Base-by-base conservation (phyloP, 2,797 vertebrate genomes). In the Craterocephalus amniculus region DNA sequence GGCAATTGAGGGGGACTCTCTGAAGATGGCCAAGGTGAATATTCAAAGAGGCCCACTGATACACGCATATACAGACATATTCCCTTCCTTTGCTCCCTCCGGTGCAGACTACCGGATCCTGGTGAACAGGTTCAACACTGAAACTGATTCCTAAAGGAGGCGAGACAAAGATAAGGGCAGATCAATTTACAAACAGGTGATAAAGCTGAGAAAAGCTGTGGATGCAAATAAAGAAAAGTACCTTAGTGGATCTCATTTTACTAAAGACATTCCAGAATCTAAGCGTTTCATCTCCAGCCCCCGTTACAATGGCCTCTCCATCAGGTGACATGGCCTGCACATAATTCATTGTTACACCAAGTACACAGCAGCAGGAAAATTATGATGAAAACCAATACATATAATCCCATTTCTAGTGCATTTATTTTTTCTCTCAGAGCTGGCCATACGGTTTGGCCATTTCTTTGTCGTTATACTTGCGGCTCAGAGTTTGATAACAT, bases 221-320 rank as follows among this genome's bases (percentile, higher is more conserved):
- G 7, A 27, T 20, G 35, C 2, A 52, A 5, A 4, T 57, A 55
- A 6, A 75, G 20, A 5, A 27, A 16, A 5, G 26, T 43, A 96
- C 98, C 97, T 99, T 99, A 0, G 98, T 99, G 0, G 97, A 99
- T 78, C 98, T 96, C 52, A 97, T 99, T 92, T 99, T 99, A 90
- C 98, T 99, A 80, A 99, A 99, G 87, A 99, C 97, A 0, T 99
- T 99, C 98, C 98, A 99, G 90, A 99, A 99, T 51, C 98, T 90
- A 67, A 99, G 90, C 0, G 98, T 99, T 83, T 99, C 98, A 0
- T 99, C 98, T 59, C 98, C 98, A 2, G 98, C 98, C 35, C 98
- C 98, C 0, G 98, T 99, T 51, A 99, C 98, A 0, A 99, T 99
- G 81, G 98, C 98, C 87, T 99, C 98, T 29, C 98, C 98, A 0